These are phyloP conservation scores for Cheilosia impressa DNA, from an alignment of 2,888 invertebrate species.

Conservation along the genomic window DNA sequence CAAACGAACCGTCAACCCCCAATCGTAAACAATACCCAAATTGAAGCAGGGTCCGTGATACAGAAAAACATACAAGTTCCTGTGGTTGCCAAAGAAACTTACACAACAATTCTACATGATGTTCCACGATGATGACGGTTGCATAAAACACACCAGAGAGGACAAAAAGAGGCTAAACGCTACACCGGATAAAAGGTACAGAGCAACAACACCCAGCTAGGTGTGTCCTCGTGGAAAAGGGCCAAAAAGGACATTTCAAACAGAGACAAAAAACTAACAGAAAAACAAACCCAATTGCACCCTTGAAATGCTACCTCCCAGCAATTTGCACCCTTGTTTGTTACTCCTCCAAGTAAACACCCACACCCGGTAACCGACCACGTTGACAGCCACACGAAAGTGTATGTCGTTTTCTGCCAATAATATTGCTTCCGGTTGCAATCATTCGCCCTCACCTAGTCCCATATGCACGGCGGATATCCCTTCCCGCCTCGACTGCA, in stretches of 20 bases:
- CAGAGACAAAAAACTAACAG: constrained; percentile 46
- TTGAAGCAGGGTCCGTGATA: constrained; percentile 51
- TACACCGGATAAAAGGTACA: constrained; percentile 33
- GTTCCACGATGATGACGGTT: constrained; percentile 70
- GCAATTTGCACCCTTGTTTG: constrained; percentile 49
- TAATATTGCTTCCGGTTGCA: constrained; percentile 70
- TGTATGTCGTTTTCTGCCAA: constrained; percentile 61
- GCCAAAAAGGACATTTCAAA: constrained; percentile 43
- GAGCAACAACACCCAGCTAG: constrained; percentile 50
- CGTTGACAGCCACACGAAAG: constrained; percentile 61
- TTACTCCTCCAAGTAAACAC: constrained; percentile 41
- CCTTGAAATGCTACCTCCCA: constrained; percentile 51
- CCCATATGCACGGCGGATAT: neutral
- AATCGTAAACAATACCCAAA: constrained; percentile 68
- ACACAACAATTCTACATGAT: constrained; percentile 51
- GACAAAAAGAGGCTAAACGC: constrained; percentile 59
- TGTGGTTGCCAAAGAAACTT: constrained; percentile 58
- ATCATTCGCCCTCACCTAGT: constrained; percentile 39
- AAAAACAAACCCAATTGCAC: constrained; percentile 73
- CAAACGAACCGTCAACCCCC: constrained; percentile 62
- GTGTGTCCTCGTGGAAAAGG: constrained; percentile 68
- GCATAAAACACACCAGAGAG: constrained; percentile 62
- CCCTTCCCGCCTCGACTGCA: neutral
- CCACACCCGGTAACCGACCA: constrained; percentile 30
- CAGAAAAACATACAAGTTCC: constrained; percentile 44